These are phyloP conservation scores for Triplophysa tibetana DNA, from an alignment of 2,113 vertebrate genomes.

Conservation along the genomic window DNA sequence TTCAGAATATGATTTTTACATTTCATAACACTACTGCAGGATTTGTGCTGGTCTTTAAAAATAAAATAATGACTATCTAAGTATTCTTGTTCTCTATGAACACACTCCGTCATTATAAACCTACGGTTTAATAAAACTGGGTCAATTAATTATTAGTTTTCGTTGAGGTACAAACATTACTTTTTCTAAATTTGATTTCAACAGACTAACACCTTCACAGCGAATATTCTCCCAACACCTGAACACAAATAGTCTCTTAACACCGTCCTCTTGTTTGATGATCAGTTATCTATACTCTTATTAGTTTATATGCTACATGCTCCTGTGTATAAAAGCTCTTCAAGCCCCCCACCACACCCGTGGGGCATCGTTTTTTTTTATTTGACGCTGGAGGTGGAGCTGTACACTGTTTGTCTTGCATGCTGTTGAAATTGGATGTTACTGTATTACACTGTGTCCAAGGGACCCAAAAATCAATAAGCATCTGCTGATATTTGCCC, in stretches of 20 bases:
- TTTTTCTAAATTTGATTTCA: too few species aligned
- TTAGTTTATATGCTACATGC: background rate
- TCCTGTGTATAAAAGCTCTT: background rate
- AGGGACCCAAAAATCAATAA: constrained; percentile 31
- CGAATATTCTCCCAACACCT: too few species aligned
- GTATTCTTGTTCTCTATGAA: too few species aligned
- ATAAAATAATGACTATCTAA: too few species aligned
- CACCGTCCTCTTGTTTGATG: background rate
- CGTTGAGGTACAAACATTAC: too few species aligned
- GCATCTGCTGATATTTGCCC: constrained; percentile 26
- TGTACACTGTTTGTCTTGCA: constrained; percentile 8
- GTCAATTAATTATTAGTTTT: too few species aligned
- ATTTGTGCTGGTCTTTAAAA: too few species aligned
- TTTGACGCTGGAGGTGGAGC: background rate
- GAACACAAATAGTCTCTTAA: too few species aligned
- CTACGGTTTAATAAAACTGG: too few species aligned
- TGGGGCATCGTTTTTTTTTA: background rate
- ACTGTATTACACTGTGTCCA: background rate
- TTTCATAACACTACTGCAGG: too few species aligned
- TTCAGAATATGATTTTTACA: too few species aligned
- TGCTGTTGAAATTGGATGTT: background rate
- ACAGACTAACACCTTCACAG: background rate
- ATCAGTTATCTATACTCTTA: background rate
- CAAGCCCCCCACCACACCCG: background rate
- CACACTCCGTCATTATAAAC: too few species aligned